These are phyloP conservation scores for Apocheima hispidaria DNA, from an alignment of 2,888 invertebrate species.

Conservation along the genomic window DNA sequence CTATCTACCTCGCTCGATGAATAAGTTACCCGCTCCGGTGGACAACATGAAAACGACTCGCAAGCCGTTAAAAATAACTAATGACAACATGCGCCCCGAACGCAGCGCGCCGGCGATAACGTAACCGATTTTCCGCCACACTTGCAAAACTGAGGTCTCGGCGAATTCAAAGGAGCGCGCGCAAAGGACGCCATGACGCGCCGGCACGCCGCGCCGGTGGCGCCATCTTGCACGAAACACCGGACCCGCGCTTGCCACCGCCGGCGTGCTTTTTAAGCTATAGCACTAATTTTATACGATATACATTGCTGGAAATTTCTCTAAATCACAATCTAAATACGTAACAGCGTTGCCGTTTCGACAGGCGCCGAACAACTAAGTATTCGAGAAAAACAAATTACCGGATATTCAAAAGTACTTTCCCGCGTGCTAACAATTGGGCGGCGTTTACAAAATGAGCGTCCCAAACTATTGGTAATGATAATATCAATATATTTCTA, in stretches of 20 bases:
- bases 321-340: constrained; percentile 1
- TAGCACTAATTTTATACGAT: constrained; percentile 47
- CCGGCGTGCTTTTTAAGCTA: constrained; percentile 72
- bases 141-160: constrained; percentile 77
- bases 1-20: constrained; percentile 63
- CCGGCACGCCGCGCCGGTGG: constrained; percentile 82
- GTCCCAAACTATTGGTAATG: constrained; percentile 57
- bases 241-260: constrained; percentile 60
- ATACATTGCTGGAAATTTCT: constrained; percentile 43
- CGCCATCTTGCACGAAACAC: constrained; percentile 80
- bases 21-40: constrained; percentile 68
- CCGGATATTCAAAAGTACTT: constrained; percentile 51
- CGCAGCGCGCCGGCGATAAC: constrained; percentile 78
- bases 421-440: constrained; percentile 71
- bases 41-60: constrained; percentile 50
- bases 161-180: constrained; percentile 79
- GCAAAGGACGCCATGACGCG: constrained; percentile 69
- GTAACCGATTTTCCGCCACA: constrained; percentile 70
- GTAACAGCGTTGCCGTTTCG: neutral
- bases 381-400: neutral
- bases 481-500: constrained; percentile 46
- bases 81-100: constrained; percentile 75
- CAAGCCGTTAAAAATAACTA: constrained; percentile 82
- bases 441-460: constrained; percentile 64
- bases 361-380: neutral